Evolutionary conservation across 1,140 invertebrate genomes (phyloP).

Genomic region (Lordiphosa clarofinis): DNA sequence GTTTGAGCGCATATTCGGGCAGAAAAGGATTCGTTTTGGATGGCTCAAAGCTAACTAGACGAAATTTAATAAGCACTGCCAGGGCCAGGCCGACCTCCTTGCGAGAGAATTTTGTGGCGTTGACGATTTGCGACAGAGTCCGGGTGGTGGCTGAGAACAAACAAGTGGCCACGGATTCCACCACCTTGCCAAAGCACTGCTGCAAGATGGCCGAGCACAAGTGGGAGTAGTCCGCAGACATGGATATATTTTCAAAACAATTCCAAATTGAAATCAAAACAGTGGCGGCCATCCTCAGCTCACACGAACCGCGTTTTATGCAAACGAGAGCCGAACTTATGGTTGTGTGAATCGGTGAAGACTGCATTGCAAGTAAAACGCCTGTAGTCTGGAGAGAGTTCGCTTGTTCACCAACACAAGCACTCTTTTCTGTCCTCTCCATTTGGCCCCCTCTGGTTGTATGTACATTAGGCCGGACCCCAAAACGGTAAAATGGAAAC

Average conservation of each 20-base stretch:
- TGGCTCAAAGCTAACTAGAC: constrained; percentile 85
- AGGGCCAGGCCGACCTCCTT: constrained; percentile 86
- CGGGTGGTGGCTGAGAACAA: constrained; percentile 84
- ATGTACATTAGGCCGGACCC: no score
- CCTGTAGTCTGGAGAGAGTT: no score
- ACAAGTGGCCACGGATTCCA: constrained; percentile 85
- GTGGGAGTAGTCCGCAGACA: constrained; percentile 85
- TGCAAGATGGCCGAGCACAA: constrained; percentile 85
- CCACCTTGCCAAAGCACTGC: constrained; percentile 87
- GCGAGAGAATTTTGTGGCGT: constrained; percentile 82
- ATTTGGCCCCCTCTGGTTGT: no score
- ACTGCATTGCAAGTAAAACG: no score
- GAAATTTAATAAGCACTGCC: constrained; percentile 88
- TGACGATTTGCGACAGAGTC: constrained; percentile 83
- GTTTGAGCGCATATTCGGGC: constrained; percentile 85
- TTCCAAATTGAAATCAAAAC: constrained; percentile 26
- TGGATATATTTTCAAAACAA: constrained; percentile 69
- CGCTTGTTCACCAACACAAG: no score
- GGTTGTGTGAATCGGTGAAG: no score
- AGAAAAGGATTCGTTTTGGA: constrained; percentile 82
- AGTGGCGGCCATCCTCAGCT: no score
- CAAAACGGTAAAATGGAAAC: no score
- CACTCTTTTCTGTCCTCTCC: no score
- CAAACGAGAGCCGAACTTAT: no score
- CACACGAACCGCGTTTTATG: no score